Conservation (phyloP, 2,888 invertebrate species). For the Synanthedon formicaeformis region DNA sequence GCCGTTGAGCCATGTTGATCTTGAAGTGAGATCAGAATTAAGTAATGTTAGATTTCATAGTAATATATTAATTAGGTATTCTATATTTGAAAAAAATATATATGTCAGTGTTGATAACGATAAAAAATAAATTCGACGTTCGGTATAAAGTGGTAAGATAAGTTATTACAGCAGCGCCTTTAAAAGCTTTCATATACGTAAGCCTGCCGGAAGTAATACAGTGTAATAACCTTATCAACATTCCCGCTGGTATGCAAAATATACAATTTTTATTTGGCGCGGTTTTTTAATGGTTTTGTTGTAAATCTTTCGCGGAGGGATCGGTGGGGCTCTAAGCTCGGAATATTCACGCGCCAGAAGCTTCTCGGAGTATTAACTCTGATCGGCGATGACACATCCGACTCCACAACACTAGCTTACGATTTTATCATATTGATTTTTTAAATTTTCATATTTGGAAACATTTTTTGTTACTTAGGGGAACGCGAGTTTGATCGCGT, state of each 20-base stretch:
- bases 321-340: conserved; percentile 42
- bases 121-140: too few species aligned
- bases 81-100: too few species aligned
- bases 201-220: conserved; percentile 56
- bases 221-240: conserved; percentile 41
- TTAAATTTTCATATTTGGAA: too few species aligned
- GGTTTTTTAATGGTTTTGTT: conserved; percentile 40
- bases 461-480: too few species aligned
- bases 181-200: conserved; percentile 62
- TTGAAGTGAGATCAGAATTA: too few species aligned
- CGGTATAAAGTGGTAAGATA: too few species aligned
- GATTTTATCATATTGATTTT: neutral
- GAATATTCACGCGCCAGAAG: conserved; percentile 48
- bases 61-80: too few species aligned
- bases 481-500: too few species aligned
- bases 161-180: conserved; percentile 40
- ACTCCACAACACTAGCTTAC: neutral
- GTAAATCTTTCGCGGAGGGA: conserved; percentile 24
- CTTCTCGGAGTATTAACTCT: conserved; percentile 32
- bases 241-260: conserved; percentile 54
- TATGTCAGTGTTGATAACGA: too few species aligned
- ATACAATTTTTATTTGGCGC: conserved; percentile 58
- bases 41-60: too few species aligned
- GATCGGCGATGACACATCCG: conserved; percentile 32
- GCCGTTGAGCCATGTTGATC: neutral